Percentiles rank a stretch among this genome's conserved stretches.
Conservation (phyloP, 2,797 vertebrate genomes). For the Sebastes glaucus region DNA sequence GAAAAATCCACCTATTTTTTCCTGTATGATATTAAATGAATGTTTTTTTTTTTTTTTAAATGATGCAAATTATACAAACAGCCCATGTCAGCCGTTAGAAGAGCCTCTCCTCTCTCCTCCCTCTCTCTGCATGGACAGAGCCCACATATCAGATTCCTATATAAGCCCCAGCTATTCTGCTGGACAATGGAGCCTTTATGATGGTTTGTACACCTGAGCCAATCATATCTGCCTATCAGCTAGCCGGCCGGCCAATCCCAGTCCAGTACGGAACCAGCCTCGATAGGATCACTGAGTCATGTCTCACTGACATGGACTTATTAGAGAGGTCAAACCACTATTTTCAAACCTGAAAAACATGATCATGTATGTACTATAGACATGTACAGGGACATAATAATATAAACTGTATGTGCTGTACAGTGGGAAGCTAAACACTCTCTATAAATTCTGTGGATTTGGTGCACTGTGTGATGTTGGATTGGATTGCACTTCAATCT, state of each 20-base stretch:
- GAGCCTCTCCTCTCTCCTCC: background rate
- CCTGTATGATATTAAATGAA: background rate
- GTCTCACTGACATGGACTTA: background rate
- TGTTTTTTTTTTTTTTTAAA: background rate
- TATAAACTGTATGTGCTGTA: no score
- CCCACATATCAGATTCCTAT: conserved; percentile 64
- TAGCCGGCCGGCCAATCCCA: background rate
- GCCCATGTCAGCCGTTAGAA: background rate
- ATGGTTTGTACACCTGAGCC: conserved; percentile 57
- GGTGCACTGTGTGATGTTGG: background rate
- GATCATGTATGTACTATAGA: background rate
- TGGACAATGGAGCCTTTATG: conserved; percentile 75
- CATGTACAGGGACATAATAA: no score
- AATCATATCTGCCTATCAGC: conserved; percentile 59
- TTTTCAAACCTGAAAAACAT: background rate
- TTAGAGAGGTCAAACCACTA: background rate
- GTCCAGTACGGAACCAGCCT: background rate
- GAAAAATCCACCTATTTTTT: background rate
- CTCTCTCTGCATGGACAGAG: conserved; percentile 1
- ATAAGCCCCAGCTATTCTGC: conserved; percentile 43
- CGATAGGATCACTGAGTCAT: background rate
- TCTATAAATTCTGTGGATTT: background rate
- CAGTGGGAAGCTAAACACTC: background rate
- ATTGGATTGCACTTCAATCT: background rate
- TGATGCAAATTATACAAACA: background rate